Base-by-base conservation (phyloP, 2,797 vertebrate species). In the Eptatretus atami region DNA sequence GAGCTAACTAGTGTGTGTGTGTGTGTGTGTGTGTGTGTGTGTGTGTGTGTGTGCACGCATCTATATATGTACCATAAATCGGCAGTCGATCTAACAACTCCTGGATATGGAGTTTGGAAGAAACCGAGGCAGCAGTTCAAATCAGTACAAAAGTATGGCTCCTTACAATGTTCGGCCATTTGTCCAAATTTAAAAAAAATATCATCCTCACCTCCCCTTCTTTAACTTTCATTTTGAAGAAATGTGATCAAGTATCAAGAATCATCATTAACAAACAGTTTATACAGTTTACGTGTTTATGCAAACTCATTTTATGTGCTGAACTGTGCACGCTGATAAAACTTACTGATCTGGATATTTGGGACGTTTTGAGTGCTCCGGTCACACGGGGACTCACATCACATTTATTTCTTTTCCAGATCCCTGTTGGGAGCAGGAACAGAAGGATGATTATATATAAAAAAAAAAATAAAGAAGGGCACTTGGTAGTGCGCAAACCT, bases 311-410 rank as follows among this genome's bases (percentile, higher is more conserved):
- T n/a, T 19, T 13, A 10, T 13, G 61, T 65, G 54, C 12, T 24
- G 53, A 60, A 52, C 54, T 10, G 13, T 60, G 31, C 57, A 60
- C 19, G n/a, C 53, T 6, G 53, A n/a, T 61, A 65, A 65, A 19
- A 70, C 72, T 77, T 69, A 85, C 86, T 84, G 15, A 77, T 83
- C 76, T 92, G 86, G 73, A 90, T 81, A 69, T 76, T 79, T 70
- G 85, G 79, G 64, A 88, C 73, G 53, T 82, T 80, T 68, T 92
- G 81, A 53, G 77, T 77, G 70, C 82, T 80, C 69, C 87, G 82
- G 78, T 87, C 79, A 73, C 86, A 90, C 70, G 76, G 65, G 86
- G 86, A 72, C 85, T 90, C 71, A 92, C 77, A 76, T 92, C 76
- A 92, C 70, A 71, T 84, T 76, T 81, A 84, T 74, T n/a, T 83